A percentile compares a stretch with the other conserved stretches of the same genome.
These are phyloP conservation scores for Drosophila anceps DNA, from an alignment of 2,888 invertebrate genomes.

Conservation along the genomic window DNA sequence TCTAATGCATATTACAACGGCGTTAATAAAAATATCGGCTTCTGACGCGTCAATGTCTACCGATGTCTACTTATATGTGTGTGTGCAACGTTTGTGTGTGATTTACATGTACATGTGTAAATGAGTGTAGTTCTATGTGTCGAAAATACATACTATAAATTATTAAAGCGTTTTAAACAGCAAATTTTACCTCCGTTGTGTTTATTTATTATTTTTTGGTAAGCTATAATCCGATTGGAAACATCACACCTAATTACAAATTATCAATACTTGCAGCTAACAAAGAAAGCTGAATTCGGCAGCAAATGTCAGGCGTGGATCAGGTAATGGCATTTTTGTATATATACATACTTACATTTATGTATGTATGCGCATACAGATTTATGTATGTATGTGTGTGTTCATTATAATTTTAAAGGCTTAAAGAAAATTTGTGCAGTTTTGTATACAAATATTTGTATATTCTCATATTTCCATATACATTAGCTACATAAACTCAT, in stretches of 20 bases:
- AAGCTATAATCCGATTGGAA: slow-evolving; percentile 38
- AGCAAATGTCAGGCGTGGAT: slow-evolving; percentile 96
- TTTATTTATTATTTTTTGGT: slow-evolving; percentile 79
- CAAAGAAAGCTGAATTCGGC: slow-evolving; percentile 78
- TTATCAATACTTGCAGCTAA: slow-evolving; percentile 55
- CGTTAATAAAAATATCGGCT: slow-evolving; percentile 48
- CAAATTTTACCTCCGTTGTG: slow-evolving; percentile 62
- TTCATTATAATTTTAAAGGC: slow-evolving; percentile 12
- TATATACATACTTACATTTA: slow-evolving; percentile 44
- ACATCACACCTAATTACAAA: slow-evolving; percentile 4
- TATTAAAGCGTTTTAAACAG: slow-evolving; percentile 62
- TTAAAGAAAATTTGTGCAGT: slow-evolving; percentile 7
- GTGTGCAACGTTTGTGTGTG: slow-evolving; percentile 33
- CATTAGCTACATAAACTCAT: not conserved
- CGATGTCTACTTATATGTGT: slow-evolving; percentile 34
- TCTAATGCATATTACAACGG: slow-evolving; percentile 36
- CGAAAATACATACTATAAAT: slow-evolving; percentile 67
- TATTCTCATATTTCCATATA: not conserved
- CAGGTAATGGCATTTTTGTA: slow-evolving; percentile 88
- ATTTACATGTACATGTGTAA: slow-evolving; percentile 57
- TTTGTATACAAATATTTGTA: slow-evolving; percentile 3
- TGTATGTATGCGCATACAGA: slow-evolving; percentile 41
- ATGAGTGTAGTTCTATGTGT: slow-evolving; percentile 67
- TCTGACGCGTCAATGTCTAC: slow-evolving; percentile 12
- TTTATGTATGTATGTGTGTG: slow-evolving; percentile 6